Conservation (phyloP, 2,113 vertebrate genomes). For the Apodemus sylvaticus region DNA sequence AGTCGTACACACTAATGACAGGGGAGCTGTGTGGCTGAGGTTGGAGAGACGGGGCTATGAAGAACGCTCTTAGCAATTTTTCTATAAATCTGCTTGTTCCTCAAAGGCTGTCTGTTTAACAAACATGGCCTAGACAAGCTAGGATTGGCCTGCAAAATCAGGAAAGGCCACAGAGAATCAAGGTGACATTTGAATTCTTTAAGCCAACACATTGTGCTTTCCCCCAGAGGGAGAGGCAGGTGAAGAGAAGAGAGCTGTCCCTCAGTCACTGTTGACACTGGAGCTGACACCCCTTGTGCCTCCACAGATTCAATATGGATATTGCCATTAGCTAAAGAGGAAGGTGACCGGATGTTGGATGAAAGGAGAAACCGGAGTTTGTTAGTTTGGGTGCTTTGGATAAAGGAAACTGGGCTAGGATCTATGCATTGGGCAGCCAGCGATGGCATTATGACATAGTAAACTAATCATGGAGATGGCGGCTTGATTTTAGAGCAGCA, state of each 20-base stretch:
- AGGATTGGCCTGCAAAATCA: background rate
- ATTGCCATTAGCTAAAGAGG: background rate
- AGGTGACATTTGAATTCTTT: background rate
- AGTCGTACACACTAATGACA: background rate
- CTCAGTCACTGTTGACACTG: background rate
- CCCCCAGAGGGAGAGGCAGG: background rate
- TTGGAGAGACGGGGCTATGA: no score
- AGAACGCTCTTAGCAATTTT: background rate
- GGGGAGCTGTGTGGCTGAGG: background rate
- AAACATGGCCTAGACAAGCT: background rate
- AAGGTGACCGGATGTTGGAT: background rate
- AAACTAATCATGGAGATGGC: background rate
- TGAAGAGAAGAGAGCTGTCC: background rate
- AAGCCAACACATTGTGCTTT: background rate
- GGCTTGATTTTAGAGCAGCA: slow-evolving; percentile 28
- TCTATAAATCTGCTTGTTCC: background rate
- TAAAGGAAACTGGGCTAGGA: background rate
- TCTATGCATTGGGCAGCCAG: background rate
- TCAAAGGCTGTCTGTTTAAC: background rate
- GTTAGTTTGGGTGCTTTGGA: background rate
- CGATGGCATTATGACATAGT: background rate
- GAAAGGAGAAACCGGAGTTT: background rate
- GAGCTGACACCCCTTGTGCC: background rate
- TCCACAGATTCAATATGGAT: fast-evolving
- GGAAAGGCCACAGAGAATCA: background rate